Percentiles rank a stretch among this genome's conserved stretches.
Conservation (phyloP, 2,797 vertebrate species). For the Bovichtus diacanthus region DNA sequence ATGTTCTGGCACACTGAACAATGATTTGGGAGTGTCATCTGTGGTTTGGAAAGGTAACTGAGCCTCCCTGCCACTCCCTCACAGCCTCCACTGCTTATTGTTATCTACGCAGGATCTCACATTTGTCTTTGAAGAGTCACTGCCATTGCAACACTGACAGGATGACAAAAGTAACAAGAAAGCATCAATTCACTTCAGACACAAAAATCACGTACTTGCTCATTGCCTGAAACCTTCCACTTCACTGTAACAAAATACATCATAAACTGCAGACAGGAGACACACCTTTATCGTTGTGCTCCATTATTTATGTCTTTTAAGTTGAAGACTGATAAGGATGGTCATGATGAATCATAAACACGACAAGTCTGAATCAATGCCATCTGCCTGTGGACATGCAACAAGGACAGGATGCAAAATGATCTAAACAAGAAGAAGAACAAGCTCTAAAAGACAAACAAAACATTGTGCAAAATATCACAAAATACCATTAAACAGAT, state of each 20-base stretch:
- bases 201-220: background rate
- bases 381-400: background rate
- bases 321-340: slow-evolving; percentile 30
- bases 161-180: background rate
- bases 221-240: background rate
- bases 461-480: slow-evolving; percentile 7
- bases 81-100: background rate
- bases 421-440: background rate
- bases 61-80: slow-evolving; percentile 10
- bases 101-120: background rate
- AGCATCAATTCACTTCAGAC: background rate
- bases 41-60: slow-evolving; percentile 21
- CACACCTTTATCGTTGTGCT: slow-evolving; percentile 20
- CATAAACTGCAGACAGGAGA: background rate
- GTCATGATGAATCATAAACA: slow-evolving; percentile 11
- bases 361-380: background rate
- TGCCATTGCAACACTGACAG: background rate
- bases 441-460: background rate
- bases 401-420: background rate
- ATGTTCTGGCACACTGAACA: background rate
- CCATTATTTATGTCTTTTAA: slow-evolving; percentile 3
- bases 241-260: slow-evolving; percentile 4
- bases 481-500: background rate
- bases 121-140: background rate
- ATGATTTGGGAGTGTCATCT: background rate